Evolutionary conservation across 2,797 vertebrate species (phyloP).

Genomic region (Pelochelys cantorii): DNA sequence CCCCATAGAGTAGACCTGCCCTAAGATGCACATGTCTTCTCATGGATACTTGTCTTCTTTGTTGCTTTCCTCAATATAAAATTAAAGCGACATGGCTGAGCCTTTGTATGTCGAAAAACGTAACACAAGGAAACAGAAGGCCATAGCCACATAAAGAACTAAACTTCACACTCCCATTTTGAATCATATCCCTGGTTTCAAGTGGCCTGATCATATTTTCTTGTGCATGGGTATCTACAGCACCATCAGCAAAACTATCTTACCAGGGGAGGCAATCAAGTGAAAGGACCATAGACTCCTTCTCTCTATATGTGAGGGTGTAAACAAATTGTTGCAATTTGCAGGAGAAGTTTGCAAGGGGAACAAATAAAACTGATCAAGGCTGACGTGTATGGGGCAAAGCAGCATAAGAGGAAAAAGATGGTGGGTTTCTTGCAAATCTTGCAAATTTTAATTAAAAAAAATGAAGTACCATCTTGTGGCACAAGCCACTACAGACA

Average conservation of each 20-base stretch:
- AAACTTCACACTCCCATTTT: background rate
- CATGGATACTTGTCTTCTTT: background rate
- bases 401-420: background rate
- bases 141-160: background rate
- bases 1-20: too few relatives aligned
- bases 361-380: background rate
- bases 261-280: fast-evolving
- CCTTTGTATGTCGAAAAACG: slow-evolving; percentile 2
- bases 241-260: background rate
- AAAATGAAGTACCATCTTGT: background rate
- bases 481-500: fast-evolving
- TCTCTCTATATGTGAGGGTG: background rate
- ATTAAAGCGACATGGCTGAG: background rate
- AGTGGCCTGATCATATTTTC: background rate
- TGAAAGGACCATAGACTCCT: background rate
- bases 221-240: background rate
- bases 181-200: background rate
- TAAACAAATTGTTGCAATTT: background rate
- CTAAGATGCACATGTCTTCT: too few relatives aligned
- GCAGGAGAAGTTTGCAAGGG: background rate
- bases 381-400: fast-evolving
- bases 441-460: background rate
- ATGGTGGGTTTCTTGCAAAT: background rate
- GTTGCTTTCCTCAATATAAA: background rate
- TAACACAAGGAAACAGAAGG: background rate